phyloP scores from a whole-genome alignment of 2,888 invertebrate genomes.

The Hydraecia micacea region DNA sequence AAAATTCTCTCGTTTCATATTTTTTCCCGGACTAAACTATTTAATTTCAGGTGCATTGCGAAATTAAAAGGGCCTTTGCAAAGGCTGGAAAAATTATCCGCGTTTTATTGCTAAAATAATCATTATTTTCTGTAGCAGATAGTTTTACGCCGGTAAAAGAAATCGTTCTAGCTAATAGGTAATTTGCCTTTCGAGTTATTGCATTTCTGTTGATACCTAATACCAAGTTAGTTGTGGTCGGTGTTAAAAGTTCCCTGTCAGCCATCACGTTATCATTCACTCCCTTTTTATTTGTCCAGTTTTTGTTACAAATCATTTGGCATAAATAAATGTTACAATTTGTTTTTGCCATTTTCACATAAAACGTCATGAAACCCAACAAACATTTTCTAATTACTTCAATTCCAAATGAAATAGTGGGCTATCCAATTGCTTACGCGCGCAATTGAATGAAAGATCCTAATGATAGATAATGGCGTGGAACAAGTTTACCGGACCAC shows the following conservation, averaged over 20 bases:
- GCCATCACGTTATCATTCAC: background rate
- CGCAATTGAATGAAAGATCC: constrained; percentile 42
- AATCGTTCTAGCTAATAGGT: too few relatives aligned
- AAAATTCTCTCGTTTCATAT: too few relatives aligned
- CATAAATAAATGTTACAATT: background rate
- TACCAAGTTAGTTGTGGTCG: background rate
- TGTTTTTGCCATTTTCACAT: background rate
- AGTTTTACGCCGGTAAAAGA: too few relatives aligned
- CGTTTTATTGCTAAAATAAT: too few relatives aligned
- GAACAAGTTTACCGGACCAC: constrained; percentile 38
- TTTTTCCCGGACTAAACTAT: too few relatives aligned
- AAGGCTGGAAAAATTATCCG: too few relatives aligned
- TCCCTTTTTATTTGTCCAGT: too few relatives aligned
- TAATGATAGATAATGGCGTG: constrained; percentile 35
- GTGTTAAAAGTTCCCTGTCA: background rate
- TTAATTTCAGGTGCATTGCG: background rate
- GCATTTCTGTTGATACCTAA: too few relatives aligned
- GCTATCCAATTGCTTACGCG: constrained; percentile 18
- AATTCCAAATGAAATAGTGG: constrained; percentile 2
- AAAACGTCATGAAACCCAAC: background rate
- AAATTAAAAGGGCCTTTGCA: background rate
- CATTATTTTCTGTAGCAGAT: too few relatives aligned
- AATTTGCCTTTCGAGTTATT: too few relatives aligned
- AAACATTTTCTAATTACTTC: constrained; percentile 4
- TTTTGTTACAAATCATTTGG: background rate